Percentiles rank a stretch among this genome's conserved stretches.
phyloP scores from a whole-genome alignment of 2,113 vertebrate genomes.

The Gobius niger region DNA sequence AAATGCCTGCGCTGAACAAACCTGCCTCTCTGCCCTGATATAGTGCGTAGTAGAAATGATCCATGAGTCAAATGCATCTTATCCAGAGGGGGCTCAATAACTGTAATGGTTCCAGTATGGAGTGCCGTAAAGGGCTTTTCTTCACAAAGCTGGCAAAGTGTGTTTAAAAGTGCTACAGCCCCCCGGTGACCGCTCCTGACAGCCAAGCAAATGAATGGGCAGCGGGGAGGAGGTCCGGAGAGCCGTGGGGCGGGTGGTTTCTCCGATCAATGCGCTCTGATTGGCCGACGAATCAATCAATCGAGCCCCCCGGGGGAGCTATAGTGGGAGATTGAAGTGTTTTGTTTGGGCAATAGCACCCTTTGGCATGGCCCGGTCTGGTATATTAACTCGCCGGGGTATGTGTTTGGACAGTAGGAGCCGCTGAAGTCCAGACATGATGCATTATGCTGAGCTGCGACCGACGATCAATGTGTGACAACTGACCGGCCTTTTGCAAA shows the following conservation, averaged over 20 bases:
- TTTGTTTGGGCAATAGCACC: not conserved
- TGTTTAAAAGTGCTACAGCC: not conserved
- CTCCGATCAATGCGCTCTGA: not conserved
- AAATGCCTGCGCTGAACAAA: not conserved
- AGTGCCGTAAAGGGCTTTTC: not conserved
- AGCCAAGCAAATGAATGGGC: not conserved
- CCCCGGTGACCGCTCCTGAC: not conserved
- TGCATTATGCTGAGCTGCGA: not conserved
- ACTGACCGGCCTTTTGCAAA: not conserved
- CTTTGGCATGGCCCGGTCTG: not conserved
- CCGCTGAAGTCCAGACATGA: not conserved
- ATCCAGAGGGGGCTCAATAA: conserved; percentile 3
- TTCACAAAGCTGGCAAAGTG: not conserved
- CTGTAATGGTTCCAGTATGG: conserved; percentile 1
- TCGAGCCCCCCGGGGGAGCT: not conserved
- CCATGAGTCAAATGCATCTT: not conserved
- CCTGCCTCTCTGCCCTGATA: not conserved
- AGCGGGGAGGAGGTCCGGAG: not conserved
- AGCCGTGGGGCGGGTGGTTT: not conserved
- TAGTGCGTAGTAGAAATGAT: not conserved
- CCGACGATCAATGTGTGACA: not conserved
- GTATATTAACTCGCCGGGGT: not conserved
- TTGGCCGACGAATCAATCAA: not conserved
- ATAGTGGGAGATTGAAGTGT: conserved; percentile 1
- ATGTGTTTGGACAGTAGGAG: not conserved